Base-by-base conservation (phyloP, 2,888 invertebrate genomes). In the Eretmocerus hayati region DNA sequence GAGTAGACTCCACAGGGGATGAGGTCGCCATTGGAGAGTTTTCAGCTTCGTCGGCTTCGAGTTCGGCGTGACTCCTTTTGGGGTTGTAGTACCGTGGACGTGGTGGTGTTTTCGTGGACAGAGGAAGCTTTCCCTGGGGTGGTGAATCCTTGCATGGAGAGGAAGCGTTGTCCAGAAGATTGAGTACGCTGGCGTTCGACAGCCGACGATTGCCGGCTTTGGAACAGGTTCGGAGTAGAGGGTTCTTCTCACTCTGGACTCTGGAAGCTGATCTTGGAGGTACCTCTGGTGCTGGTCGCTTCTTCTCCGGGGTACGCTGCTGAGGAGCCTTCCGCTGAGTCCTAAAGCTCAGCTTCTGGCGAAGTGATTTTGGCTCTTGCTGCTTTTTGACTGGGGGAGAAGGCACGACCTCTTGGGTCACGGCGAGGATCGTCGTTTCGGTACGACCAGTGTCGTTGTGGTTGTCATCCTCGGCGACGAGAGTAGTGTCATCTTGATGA, bases 81-180 rank as follows among this genome's bases (percentile, higher is more conserved):
- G 69, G 63, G 21, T 59, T 62, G 47, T 60, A 66, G 45, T 64
- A 64, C 18, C 56, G 57, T 1, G 53, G 50, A 13, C 44, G 49
- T 6, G 18, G 43, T 2, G 19, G 21, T 5, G 13, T 23, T 6
- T 44, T 8, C 1, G 53, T 32, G 1, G 37, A 26, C n/a, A n/a
- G n/a, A 1, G 38, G 20, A 2, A 48, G 31, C 20, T 68, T 66
- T 2, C 52, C 49, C 1, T 65, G 62, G 1, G 71, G 70, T 1
- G 70, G 71, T 39, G 67, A 69, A 36, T 71, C 70, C 16, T 65
- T 65, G 48, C 65, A 64, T 1, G 70, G 70, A 0, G 70, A 70
- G 1, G 63, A 54, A 0, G 63, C 67, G 36, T 69, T 66, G 0
- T 69, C 69, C n/a, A 71, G 37, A 0, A 71, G 55, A 49, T 59